Base-by-base conservation (phyloP, 2,113 vertebrate species). In the Scartelaos histophorus region DNA sequence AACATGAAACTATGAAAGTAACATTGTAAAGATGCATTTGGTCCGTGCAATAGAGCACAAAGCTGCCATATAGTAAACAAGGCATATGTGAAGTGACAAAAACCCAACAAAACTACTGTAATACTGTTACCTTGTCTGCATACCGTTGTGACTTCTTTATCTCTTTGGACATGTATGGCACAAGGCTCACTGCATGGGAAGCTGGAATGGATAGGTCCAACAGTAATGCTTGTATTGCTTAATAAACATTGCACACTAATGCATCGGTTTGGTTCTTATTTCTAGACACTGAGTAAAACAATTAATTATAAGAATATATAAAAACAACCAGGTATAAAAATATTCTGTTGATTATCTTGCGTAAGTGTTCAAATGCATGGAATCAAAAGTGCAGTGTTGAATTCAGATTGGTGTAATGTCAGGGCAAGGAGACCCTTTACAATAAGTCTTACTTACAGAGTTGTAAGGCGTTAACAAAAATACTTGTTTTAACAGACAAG, bases 281-380 rank as follows among this genome's bases (percentile, higher is more conserved):
- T 82, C 64, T 82, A 77, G 49, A 82, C 67, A 75, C 56, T 9
- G 3, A 47, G 75, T 78, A 66, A 75, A 72, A 69, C 58, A 12
- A 62, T 69, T 82, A 38, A 79, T 46, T 47, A 57, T 75, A 84
- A 43, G 46, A 79, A 82, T 71, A 68, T 34, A 77, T 65, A 83
- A 72, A 85, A 87, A 66, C 35, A 71, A 81, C 81, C 76, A 70
- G 80, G 85, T 90, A 93, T 80, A 93, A 93, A 92, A 91, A 91
- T 91, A 88, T 85, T 90, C 57, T 10, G 61, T 73, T 88, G 89
- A 92, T 91, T 90, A 89, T 91, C 88, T 77, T 88, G 84, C 88
- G 67, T 75, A 77, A 84, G 85, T 58, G 53, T 73, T 66, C 77
- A 46, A 77, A 87, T 79, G 82, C 84, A 82, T 82, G 85, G 80